phyloP scores from a whole-genome alignment of 1,140 invertebrate genomes.

The Bombus sibiricus region DNA sequence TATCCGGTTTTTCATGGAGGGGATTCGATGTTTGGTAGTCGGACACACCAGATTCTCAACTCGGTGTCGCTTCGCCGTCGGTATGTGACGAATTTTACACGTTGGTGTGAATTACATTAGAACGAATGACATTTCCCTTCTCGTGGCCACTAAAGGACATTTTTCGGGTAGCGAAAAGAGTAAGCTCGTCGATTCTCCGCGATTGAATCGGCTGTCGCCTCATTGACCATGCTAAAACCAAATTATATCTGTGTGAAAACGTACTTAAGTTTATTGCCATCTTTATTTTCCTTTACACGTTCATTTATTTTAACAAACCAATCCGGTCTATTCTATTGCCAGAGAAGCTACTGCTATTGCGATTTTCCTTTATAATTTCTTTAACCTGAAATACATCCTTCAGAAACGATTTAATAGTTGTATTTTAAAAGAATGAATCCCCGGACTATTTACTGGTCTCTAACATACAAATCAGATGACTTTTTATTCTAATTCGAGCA shows the following conservation, averaged over 20 bases:
- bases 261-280: too few species aligned
- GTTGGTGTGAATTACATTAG: conserved; percentile 70
- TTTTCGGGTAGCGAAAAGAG: conserved; percentile 30
- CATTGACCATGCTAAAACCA: conserved; percentile 40
- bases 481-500: too few species aligned
- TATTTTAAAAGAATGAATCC: too few species aligned
- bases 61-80: conserved; percentile 44
- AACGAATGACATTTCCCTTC: conserved; percentile 59
- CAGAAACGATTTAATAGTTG: too few species aligned
- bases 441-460: too few species aligned
- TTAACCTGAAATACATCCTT: too few species aligned
- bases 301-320: too few species aligned
- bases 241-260: conserved; percentile 47
- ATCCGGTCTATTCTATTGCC: too few species aligned
- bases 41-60: conserved; percentile 31
- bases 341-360: too few species aligned
- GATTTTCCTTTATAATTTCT: too few species aligned
- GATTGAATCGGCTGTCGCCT: conserved; percentile 21
- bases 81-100: conserved; percentile 71
- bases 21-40: conserved; percentile 18
- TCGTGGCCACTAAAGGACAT: conserved; percentile 56
- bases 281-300: not conserved
- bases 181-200: conserved; percentile 22
- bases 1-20: not conserved
- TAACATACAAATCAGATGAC: too few species aligned